These are phyloP conservation scores for Meiosimyza decipiens DNA, from an alignment of 2,888 invertebrate species.

Conservation along the genomic window DNA sequence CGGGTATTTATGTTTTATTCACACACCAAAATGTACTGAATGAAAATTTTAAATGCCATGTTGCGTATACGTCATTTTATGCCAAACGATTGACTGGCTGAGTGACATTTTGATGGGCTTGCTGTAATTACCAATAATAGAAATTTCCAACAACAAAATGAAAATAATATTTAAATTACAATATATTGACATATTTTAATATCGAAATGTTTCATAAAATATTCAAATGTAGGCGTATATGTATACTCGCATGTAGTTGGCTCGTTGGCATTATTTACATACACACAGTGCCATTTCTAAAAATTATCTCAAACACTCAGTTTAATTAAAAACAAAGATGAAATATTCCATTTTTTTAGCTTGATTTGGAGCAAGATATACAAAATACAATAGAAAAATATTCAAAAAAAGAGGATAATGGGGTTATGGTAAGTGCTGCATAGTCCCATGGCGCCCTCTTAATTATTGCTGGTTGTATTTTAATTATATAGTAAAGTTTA, in stretches of 20 bases:
- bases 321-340: constrained; percentile 29
- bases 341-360: constrained; percentile 44
- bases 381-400: constrained; percentile 54
- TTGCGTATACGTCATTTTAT: constrained; percentile 33
- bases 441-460: too few relatives aligned
- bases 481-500: too few relatives aligned
- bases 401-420: constrained; percentile 56
- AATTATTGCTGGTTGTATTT: too few relatives aligned
- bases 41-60: constrained; percentile 18
- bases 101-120: too few relatives aligned
- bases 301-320: constrained; percentile 20
- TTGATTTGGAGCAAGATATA: constrained; percentile 58
- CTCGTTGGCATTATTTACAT: background rate
- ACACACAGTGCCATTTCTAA: background rate
- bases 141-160: background rate
- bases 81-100: background rate
- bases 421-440: constrained; percentile 47
- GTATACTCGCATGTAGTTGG: background rate
- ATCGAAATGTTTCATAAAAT: too few relatives aligned
- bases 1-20: constrained; percentile 4
- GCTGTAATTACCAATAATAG: background rate
- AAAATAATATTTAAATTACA: too few relatives aligned
- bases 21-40: constrained; percentile 14
- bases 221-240: too few relatives aligned
- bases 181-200: too few relatives aligned